phyloP scores from a whole-genome alignment of 2,888 invertebrate species.

The Nomada flava region DNA sequence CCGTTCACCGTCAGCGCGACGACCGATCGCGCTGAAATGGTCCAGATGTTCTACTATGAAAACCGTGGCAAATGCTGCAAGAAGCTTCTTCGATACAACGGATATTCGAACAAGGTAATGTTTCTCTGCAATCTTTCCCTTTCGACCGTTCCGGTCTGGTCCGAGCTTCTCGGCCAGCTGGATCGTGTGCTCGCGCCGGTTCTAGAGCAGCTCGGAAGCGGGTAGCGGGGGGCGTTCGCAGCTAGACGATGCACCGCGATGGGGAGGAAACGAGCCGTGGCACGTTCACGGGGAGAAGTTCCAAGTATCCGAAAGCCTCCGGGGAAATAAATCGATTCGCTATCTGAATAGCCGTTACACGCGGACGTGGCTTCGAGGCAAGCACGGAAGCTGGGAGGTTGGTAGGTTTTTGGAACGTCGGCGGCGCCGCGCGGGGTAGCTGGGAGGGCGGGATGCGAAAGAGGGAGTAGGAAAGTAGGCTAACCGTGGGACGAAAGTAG shows the following conservation, averaged over 20 bases:
- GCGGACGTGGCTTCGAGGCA: conserved; percentile 67
- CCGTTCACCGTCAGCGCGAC: conserved; percentile 82
- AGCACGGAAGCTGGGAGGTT: conserved; percentile 40
- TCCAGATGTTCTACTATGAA: conserved; percentile 90
- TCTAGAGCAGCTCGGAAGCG: too few relatives aligned
- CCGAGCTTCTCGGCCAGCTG: too few relatives aligned
- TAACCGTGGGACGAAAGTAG: conserved; percentile 14
- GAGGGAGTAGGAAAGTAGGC: not conserved
- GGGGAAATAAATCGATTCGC: conserved; percentile 80
- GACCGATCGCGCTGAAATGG: conserved; percentile 84
- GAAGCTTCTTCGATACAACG: conserved; percentile 92
- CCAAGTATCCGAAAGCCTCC: conserved; percentile 68
- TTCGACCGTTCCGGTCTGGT: too few relatives aligned
- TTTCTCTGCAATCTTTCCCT: not conserved
- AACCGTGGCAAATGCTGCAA: conserved; percentile 93
- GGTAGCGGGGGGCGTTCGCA: not conserved
- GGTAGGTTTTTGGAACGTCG: conserved; percentile 38
- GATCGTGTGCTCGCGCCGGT: too few relatives aligned
- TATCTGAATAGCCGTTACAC: conserved; percentile 79
- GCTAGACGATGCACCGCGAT: conserved; percentile 1
- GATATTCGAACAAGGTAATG: conserved; percentile 91
- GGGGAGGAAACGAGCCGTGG: conserved; percentile 42
- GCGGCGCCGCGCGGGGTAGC: conserved; percentile 20
- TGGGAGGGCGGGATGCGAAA: conserved; percentile 5
- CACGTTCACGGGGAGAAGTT: conserved; percentile 61